phyloP scores from a whole-genome alignment of 2,797 vertebrate species.

The Enteromius treurensis region DNA sequence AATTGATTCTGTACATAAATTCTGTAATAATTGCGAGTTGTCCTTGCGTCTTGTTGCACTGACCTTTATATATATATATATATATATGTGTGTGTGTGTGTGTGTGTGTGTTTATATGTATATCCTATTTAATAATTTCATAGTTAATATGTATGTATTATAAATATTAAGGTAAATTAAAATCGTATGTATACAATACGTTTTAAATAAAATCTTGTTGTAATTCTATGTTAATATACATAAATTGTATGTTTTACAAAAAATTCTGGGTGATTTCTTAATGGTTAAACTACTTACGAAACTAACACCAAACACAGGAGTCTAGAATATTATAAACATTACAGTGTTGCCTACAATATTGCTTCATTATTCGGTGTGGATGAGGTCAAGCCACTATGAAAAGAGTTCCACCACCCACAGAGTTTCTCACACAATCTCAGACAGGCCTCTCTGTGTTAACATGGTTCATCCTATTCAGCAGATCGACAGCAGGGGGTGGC shows the following conservation, averaged over 20 bases:
- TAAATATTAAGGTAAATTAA: not conserved
- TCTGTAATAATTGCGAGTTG: not conserved
- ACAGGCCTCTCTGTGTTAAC: slow-evolving; percentile 32
- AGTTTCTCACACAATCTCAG: slow-evolving; percentile 34
- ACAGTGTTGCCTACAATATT: not conserved
- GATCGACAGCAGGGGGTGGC: slow-evolving; percentile 11
- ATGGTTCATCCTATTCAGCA: slow-evolving; percentile 26
- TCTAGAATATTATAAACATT: not conserved
- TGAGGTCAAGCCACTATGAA: slow-evolving; percentile 29
- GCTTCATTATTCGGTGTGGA: slow-evolving; percentile 21
- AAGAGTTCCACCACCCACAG: slow-evolving; percentile 33
- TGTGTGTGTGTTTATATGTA: not conserved
- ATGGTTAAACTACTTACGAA: not conserved
- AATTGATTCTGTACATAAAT: not conserved
- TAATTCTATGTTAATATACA: not conserved
- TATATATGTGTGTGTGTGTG: not conserved
- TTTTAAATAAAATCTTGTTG: not conserved
- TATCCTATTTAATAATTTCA: not conserved
- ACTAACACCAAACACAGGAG: not conserved
- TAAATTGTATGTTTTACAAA: not conserved
- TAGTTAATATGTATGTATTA: not conserved
- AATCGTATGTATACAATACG: not conserved
- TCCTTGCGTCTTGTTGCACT: not conserved
- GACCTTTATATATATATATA: not conserved
- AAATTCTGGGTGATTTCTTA: not conserved